Base-by-base conservation (phyloP, 2,113 vertebrate species). In the Lanius collurio region DNA sequence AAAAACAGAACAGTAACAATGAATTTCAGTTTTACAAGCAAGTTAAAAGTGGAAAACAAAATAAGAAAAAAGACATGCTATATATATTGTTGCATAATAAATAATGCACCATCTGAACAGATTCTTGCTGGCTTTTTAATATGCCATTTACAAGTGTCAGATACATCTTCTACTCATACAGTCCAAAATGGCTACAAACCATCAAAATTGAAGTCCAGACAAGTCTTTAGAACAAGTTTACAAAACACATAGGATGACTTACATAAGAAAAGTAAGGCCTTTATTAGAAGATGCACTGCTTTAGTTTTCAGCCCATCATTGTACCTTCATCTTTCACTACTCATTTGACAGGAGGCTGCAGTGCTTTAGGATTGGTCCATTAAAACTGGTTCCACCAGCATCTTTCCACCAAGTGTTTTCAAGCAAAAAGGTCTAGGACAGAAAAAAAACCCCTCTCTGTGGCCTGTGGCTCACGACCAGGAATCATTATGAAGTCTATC, bases 181-280 rank as follows among this genome's bases (percentile, higher is more conserved):
- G 81, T 97, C 93, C 94, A 63, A 97, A 96, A 97, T 92, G 94
- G 97, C 96, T 96, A 93, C 92, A 94, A 94, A 94, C 88, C 96
- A 94, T 97, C 92, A 89, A 93, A 94, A 86, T 57, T 28, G 30
- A 95, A 63, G 65, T 86, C 76, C 83, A 83, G 60, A 88, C 93
- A 95, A 55, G 70, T 96, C 94, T 95, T 97, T 63, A 94, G 94
- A 97, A 97, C 94, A 93, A 83, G 95, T 96, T 96, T 94, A 97
- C 95, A 98, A 96, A 95, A 97, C 82, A 98, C 97, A 98, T 95
- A 94, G 73, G 89, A 67, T 96, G 94, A 97, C 97, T 95, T 95
- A 95, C 78, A 9, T 95, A 97, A 95, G 97, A 97, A 98, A 96
- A 96, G 97, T 99, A 99, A 99, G 99, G 99, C 99, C 97, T 99